Percentiles rank a stretch among this genome's conserved stretches.
phyloP scores from a whole-genome alignment of 2,797 vertebrate species.

The Nyctibius grandis region DNA sequence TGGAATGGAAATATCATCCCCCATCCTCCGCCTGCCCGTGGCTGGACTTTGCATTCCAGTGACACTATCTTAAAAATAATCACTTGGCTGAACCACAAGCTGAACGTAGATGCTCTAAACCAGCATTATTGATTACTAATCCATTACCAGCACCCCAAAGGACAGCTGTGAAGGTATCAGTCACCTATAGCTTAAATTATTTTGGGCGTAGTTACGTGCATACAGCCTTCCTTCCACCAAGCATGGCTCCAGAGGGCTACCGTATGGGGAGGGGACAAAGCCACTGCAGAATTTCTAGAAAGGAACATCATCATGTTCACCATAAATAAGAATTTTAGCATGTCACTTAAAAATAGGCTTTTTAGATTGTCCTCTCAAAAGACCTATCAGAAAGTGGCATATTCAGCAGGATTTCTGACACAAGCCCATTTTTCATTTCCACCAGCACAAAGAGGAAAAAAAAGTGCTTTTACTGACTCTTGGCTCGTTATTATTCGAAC shows the following conservation, averaged over 20 bases:
- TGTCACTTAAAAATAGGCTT: neutral
- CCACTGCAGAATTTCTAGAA: neutral
- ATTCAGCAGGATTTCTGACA: neutral
- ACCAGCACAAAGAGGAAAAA: neutral
- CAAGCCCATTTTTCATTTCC: neutral
- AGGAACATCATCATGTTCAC: neutral
- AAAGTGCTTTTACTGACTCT: neutral
- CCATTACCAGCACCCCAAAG: neutral
- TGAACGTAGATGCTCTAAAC: neutral
- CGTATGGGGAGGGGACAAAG: neutral
- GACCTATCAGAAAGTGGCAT: neutral
- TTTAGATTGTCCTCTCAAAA: neutral
- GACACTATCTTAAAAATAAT: neutral
- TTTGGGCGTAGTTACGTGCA: neutral
- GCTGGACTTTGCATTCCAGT: neutral
- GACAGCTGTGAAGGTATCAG: neutral
- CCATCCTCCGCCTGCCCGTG: neutral
- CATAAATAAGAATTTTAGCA: neutral
- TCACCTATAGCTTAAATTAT: neutral
- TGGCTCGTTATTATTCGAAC: conserved; percentile 3
- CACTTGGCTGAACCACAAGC: neutral
- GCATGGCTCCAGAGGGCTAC: neutral
- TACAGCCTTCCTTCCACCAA: neutral
- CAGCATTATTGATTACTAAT: neutral
- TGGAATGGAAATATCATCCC: neutral